Conservation (phyloP, 2,888 invertebrate species). For the Tridacna crocea region DNA sequence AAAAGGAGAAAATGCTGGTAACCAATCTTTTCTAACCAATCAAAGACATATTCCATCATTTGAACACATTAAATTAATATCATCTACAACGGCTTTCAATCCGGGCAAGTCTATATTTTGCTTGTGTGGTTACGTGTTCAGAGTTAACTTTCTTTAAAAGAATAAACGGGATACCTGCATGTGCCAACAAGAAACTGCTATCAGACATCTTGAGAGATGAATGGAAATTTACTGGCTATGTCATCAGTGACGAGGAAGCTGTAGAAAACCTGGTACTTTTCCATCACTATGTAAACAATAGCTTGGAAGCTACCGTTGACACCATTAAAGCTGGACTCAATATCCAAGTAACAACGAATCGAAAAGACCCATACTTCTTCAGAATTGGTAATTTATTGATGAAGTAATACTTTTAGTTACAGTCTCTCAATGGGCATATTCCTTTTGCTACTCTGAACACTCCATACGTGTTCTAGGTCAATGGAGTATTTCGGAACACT, state of each 20-base stretch:
- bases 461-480: no score
- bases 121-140: no score
- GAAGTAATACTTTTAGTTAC: no score
- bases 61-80: no score
- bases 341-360: conserved; percentile 70
- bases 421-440: no score
- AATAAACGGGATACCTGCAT: conserved; percentile 79
- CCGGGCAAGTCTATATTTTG: no score
- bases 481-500: no score
- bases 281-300: conserved; percentile 74
- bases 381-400: conserved; percentile 57
- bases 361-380: conserved; percentile 64
- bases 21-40: no score
- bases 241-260: conserved; percentile 80
- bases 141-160: conserved; percentile 6
- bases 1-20: no score
- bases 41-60: no score
- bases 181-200: conserved; percentile 74
- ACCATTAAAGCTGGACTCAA: conserved; percentile 75
- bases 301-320: conserved; percentile 72
- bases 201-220: conserved; percentile 72
- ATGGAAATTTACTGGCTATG: conserved; percentile 78
- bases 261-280: conserved; percentile 73
- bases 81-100: no score
- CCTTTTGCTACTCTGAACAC: no score